These are phyloP conservation scores for Helarctos malayanus DNA, from an alignment of 2,797 vertebrate species.

Conservation along the genomic window DNA sequence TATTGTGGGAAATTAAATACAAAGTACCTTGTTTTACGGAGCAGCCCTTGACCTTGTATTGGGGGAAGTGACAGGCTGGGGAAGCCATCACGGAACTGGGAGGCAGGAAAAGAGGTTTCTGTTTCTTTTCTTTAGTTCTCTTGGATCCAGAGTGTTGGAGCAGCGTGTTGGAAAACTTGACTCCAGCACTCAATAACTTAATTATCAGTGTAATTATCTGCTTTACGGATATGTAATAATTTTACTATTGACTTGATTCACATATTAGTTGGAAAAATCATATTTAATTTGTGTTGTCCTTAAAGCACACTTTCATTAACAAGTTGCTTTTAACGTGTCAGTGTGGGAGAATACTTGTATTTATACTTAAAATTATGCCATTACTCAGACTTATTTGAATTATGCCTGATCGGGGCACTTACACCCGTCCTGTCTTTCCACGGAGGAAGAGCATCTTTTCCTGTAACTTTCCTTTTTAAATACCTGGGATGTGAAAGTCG, in stretches of 20 bases:
- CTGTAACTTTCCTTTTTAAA: neutral
- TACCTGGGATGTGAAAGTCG: neutral
- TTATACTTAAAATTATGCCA: constrained; percentile 24
- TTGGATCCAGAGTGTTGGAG: neutral
- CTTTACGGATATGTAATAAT: constrained; percentile 21
- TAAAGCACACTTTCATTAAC: constrained; percentile 50
- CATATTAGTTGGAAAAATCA: constrained; percentile 58
- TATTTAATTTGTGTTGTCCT: constrained; percentile 56
- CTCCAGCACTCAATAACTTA: neutral
- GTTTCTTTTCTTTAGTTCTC: neutral
- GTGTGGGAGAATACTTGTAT: neutral
- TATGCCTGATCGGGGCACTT: neutral
- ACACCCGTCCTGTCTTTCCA: neutral
- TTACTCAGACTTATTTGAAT: constrained; percentile 12
- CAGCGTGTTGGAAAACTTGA: constrained; percentile 29
- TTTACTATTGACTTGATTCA: constrained; percentile 32
- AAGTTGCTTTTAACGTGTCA: constrained; percentile 48
- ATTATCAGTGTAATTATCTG: constrained; percentile 54
- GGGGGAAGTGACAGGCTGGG: neutral
- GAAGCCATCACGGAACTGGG: neutral
- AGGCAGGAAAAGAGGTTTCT: neutral
- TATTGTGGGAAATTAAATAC: neutral
- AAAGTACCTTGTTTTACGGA: neutral
- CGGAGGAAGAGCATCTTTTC: neutral
- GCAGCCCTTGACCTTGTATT: neutral